Percentiles rank a stretch among this genome's conserved stretches.
Conservation (phyloP, 2,888 invertebrate species). For the Yponomeuta cagnagella region DNA sequence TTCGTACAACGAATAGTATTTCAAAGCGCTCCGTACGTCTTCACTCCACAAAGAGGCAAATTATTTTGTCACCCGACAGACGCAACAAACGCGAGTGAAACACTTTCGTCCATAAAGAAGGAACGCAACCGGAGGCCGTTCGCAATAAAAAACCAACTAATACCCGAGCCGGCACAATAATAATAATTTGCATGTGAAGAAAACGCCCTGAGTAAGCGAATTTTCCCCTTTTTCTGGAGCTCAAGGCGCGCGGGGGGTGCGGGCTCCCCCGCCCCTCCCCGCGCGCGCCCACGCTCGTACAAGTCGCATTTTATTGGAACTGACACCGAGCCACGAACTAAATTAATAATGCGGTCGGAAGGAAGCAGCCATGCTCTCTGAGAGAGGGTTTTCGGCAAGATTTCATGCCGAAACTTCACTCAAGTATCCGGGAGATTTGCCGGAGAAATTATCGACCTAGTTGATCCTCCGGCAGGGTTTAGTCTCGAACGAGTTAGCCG, state of each 20-base stretch:
- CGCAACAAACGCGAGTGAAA: constrained; percentile 8
- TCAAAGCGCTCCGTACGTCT: not conserved
- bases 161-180: constrained; percentile 40
- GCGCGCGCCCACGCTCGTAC: not conserved
- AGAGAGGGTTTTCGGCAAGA: not conserved
- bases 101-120: constrained; percentile 10
- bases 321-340: constrained; percentile 10
- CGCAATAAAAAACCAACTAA: constrained; percentile 33
- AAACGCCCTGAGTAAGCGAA: constrained; percentile 34
- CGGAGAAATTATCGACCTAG: constrained; percentile 1
- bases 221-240: constrained; percentile 29
- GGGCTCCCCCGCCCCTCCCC: constrained; percentile 23
- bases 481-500: not conserved
- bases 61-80: constrained; percentile 9
- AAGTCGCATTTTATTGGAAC: constrained; percentile 11
- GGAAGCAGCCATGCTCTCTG: not conserved
- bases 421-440: not conserved
- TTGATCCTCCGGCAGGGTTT: not conserved
- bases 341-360: constrained; percentile 9
- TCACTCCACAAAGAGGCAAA: constrained; percentile 3
- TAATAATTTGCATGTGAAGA: constrained; percentile 58
- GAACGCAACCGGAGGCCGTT: constrained; percentile 2
- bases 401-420: not conserved
- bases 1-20: not conserved
- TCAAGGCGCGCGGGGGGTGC: not conserved